Evolutionary conservation across 2,888 invertebrate genomes (phyloP).

Genomic region (Xestia sexstrigata): DNA sequence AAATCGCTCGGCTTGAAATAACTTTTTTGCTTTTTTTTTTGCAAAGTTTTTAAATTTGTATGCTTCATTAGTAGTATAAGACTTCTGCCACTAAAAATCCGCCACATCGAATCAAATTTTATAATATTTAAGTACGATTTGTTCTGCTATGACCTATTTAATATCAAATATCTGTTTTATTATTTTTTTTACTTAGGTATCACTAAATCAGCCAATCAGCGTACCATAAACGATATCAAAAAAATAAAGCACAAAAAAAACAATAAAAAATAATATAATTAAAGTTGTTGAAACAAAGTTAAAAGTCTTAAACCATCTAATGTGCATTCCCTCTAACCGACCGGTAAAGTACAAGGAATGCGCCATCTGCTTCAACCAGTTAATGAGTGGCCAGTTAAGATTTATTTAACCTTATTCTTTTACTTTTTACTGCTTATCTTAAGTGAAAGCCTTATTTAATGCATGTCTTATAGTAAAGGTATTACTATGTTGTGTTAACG

Average conservation of each 20-base stretch:
- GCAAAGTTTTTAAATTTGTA: background rate
- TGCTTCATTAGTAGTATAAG: background rate
- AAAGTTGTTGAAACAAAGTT: background rate
- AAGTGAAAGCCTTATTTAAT: slow-evolving; percentile 61
- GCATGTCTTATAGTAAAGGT: slow-evolving; percentile 39
- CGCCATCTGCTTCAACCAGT: slow-evolving; percentile 56
- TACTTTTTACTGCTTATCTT: slow-evolving; percentile 65
- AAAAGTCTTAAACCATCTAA: slow-evolving; percentile 7
- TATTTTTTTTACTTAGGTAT: background rate
- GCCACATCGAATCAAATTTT: no score
- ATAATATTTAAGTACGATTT: background rate
- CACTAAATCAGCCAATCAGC: background rate
- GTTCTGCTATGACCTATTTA: background rate
- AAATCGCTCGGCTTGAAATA: slow-evolving; percentile 14
- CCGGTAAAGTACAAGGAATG: slow-evolving; percentile 64
- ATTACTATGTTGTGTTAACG: slow-evolving; percentile 6
- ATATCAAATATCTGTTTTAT: background rate
- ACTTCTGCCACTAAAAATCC: background rate
- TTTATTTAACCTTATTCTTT: slow-evolving; percentile 63
- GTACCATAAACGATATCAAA: background rate
- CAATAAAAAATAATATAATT: no score
- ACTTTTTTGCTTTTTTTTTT: background rate
- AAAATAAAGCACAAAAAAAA: no score
- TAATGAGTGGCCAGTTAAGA: slow-evolving; percentile 65
- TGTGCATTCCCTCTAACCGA: slow-evolving; percentile 53